Conservation (phyloP, 2,888 invertebrate genomes). For the Cepaea hortensis region DNA sequence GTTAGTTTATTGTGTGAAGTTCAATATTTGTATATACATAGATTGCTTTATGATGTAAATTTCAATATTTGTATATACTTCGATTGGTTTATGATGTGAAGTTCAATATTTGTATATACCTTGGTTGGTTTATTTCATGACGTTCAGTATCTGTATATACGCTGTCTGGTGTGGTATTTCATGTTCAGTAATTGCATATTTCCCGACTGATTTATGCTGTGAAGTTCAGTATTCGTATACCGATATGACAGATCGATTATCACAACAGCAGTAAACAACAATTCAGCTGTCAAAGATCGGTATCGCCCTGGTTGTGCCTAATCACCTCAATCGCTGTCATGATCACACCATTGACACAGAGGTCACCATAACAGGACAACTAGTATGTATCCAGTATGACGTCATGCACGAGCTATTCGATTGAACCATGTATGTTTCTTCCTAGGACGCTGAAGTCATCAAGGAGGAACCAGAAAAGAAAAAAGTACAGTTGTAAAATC, state of each 20-base stretch:
- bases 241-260: slow-evolving; percentile 16
- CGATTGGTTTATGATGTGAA: background rate
- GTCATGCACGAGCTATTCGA: background rate
- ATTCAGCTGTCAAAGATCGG: background rate
- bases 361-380: background rate
- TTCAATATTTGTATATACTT: too few species aligned
- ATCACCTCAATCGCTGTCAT: background rate
- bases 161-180: too few species aligned
- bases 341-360: background rate
- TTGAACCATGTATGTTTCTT: background rate
- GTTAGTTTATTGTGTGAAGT: too few species aligned
- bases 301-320: background rate
- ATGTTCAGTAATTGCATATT: too few species aligned
- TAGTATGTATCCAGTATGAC: background rate
- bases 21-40: too few species aligned
- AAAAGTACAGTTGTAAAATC: slow-evolving; percentile 9
- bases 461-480: background rate
- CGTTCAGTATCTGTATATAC: too few species aligned
- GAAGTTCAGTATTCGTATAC: background rate
- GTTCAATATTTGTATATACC: background rate
- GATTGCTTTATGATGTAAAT: too few species aligned
- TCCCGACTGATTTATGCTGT: background rate
- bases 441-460: background rate
- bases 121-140: background rate
- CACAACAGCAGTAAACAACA: slow-evolving; percentile 10